phyloP scores from a whole-genome alignment of 2,113 vertebrate species.

The Nyctibius bracteatus region DNA sequence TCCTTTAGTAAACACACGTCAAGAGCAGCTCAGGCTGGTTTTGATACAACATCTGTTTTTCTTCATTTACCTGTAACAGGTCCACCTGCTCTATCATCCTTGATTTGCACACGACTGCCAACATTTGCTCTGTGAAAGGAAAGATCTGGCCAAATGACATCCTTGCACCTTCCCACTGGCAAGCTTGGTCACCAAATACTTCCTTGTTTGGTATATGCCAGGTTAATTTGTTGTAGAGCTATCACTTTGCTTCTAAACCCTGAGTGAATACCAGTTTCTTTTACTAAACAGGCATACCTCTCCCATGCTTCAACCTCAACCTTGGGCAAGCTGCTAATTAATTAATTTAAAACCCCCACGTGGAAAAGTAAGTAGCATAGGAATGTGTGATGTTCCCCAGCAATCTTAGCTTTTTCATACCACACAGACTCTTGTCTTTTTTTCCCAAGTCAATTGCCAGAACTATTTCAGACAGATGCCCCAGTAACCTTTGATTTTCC shows the following conservation, averaged over 20 bases:
- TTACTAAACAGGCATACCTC: neutral
- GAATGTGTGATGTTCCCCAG: neutral
- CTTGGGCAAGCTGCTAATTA: neutral
- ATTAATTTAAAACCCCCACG: fast-evolving
- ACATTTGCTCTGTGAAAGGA: neutral
- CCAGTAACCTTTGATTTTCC: neutral
- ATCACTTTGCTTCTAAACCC: neutral
- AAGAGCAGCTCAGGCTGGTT: neutral
- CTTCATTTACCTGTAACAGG: neutral
- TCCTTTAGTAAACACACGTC: neutral
- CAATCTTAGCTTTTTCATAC: neutral
- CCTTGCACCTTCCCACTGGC: neutral
- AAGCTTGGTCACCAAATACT: neutral
- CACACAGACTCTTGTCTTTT: neutral
- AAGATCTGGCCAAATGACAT: neutral
- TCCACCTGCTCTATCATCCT: neutral
- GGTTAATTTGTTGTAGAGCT: neutral
- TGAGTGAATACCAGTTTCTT: neutral
- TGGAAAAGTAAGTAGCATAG: neutral
- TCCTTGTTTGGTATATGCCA: neutral
- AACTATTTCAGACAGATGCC: neutral
- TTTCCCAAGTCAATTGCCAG: neutral
- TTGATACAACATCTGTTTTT: neutral
- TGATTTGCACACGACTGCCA: neutral
- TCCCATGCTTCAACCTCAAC: neutral